These are phyloP conservation scores for Taeniopygia guttata DNA, from an alignment of 2,797 vertebrate genomes.

Conservation along the genomic window DNA sequence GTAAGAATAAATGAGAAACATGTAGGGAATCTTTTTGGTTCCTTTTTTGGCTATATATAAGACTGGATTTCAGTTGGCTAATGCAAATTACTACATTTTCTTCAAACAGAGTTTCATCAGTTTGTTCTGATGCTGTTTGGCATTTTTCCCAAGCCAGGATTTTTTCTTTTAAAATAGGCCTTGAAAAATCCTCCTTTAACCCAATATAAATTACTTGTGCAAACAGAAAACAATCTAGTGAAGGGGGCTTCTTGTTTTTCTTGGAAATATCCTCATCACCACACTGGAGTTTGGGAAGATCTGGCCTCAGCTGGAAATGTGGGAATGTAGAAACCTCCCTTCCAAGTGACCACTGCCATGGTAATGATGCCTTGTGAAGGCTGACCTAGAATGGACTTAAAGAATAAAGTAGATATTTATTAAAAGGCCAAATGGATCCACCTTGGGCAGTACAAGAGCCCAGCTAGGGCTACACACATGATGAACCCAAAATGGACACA, in stretches of 20 bases:
- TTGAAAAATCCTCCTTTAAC: neutral
- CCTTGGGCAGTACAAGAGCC: neutral
- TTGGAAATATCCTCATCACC: neutral
- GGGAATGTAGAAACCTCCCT: neutral
- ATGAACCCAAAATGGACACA: neutral
- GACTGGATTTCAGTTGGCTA: neutral
- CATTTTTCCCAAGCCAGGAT: neutral
- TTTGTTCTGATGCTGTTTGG: neutral
- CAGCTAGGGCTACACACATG: neutral
- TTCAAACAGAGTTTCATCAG: neutral
- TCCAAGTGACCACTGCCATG: accelerated
- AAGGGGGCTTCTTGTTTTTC: neutral
- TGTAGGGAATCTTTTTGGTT: neutral
- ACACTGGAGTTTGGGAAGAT: neutral
- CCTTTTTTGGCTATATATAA: neutral
- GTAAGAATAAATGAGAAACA: neutral
- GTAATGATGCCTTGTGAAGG: neutral
- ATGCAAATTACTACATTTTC: neutral
- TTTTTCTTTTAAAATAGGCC: neutral
- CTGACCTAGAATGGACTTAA: neutral
- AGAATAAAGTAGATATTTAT: neutral
- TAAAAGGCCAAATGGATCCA: neutral
- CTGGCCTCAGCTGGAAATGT: neutral
- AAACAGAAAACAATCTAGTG: neutral
- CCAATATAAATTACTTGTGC: neutral